Evolutionary conservation across 2,113 vertebrate genomes (phyloP).

Genomic region (Lepus europaeus): DNA sequence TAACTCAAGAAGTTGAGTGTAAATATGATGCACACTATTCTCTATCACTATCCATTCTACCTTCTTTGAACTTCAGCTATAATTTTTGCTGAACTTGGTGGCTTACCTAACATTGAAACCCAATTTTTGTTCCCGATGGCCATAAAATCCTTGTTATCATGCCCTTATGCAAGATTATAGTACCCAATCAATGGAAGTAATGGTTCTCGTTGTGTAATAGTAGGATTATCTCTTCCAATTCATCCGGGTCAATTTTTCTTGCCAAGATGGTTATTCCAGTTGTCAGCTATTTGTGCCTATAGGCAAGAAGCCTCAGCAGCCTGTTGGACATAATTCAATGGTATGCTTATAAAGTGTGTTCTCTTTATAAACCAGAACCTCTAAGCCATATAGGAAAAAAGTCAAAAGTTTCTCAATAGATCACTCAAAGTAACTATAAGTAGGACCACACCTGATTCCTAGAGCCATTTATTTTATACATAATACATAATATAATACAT

Average conservation of each 20-base stretch:
- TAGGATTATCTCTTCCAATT: background rate
- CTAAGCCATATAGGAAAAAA: background rate
- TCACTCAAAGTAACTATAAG: conserved; percentile 5
- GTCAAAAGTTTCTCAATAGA: background rate
- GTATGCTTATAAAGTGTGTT: background rate
- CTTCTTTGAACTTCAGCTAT: background rate
- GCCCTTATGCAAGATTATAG: background rate
- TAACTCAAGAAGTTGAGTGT: background rate
- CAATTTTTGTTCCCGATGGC: background rate
- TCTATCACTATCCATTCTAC: background rate
- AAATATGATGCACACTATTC: background rate
- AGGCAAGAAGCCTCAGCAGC: background rate
- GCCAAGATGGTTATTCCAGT: background rate
- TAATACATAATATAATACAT: background rate
- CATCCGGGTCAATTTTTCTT: background rate
- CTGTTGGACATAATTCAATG: background rate
- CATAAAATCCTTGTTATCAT: background rate
- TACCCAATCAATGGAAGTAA: background rate
- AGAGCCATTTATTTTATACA: background rate
- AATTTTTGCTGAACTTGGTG: background rate
- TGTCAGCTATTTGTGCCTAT: background rate
- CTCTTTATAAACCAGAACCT: background rate
- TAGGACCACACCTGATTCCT: background rate
- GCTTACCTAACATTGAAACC: background rate
- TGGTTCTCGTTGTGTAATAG: background rate